A percentile compares a stretch with the other conserved stretches of the same genome.
Conservation (phyloP, 1,140 invertebrate species). For the Trialeurodes vaporariorum region DNA sequence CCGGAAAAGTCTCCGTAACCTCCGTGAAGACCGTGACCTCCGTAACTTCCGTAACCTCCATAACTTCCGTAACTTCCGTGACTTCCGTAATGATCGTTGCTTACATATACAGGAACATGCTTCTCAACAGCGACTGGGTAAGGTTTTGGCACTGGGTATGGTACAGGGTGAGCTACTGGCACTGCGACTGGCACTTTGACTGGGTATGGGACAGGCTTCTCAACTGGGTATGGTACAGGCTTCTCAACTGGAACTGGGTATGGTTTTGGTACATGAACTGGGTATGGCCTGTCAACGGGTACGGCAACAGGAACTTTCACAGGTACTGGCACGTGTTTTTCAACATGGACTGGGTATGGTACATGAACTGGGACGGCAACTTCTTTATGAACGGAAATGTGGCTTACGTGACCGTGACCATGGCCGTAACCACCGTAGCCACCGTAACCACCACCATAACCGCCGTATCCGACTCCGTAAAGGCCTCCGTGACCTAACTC, state of each 20-base stretch:
- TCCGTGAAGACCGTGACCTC: slow-evolving; percentile 15
- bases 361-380: slow-evolving; percentile 14
- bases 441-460: slow-evolving; percentile 17
- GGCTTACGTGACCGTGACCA: slow-evolving; percentile 16
- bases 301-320: slow-evolving; percentile 54
- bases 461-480: slow-evolving; percentile 12
- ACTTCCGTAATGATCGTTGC: slow-evolving; percentile 25
- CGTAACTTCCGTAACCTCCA: slow-evolving; percentile 15
- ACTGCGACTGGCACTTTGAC: slow-evolving; percentile 35
- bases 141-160: slow-evolving; percentile 25
- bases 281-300: slow-evolving; percentile 46
- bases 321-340: slow-evolving; percentile 51
- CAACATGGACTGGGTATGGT: slow-evolving; percentile 33
- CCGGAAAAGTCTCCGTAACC: slow-evolving; percentile 8
- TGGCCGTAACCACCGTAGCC: slow-evolving; percentile 6
- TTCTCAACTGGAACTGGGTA: slow-evolving; percentile 38
- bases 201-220: slow-evolving; percentile 39
- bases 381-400: slow-evolving; percentile 21
- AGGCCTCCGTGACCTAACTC: background rate
- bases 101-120: slow-evolving; percentile 22
- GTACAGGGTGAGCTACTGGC: slow-evolving; percentile 23
- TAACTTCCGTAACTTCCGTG: slow-evolving; percentile 3
- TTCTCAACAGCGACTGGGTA: slow-evolving; percentile 33
- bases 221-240: slow-evolving; percentile 21
- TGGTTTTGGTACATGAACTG: slow-evolving; percentile 36